Percentiles rank a stretch among this genome's conserved stretches.
These are phyloP conservation scores for Podocnemis expansa DNA, from an alignment of 2,113 vertebrate species.

Conservation along the genomic window DNA sequence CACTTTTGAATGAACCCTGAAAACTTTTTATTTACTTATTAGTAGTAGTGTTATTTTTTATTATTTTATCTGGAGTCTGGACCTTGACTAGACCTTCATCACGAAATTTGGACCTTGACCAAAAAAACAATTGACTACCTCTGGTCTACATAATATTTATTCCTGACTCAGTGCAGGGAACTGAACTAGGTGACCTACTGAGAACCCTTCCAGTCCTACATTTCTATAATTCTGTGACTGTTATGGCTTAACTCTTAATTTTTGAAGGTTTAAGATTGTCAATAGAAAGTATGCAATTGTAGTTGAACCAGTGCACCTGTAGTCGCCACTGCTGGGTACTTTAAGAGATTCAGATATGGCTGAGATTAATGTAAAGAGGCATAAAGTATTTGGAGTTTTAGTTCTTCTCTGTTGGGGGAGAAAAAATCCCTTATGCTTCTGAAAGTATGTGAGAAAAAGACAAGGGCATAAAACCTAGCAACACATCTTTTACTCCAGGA, in stretches of 20 bases:
- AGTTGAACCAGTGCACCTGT: background rate
- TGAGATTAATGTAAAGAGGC: background rate
- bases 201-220: background rate
- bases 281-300: background rate
- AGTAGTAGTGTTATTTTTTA: too few species aligned
- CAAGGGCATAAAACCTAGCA: background rate
- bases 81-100: too few species aligned
- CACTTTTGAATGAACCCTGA: too few species aligned
- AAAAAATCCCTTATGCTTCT: background rate
- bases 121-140: too few species aligned
- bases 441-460: background rate
- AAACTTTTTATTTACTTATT: too few species aligned
- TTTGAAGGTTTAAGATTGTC: background rate
- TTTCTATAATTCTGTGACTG: background rate
- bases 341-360: accelerated
- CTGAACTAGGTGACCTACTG: background rate
- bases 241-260: background rate
- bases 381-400: background rate
- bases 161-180: too few species aligned
- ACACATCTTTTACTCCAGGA: background rate
- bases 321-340: background rate
- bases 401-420: background rate
- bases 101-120: too few species aligned
- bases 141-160: background rate
- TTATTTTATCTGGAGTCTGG: too few species aligned